These are phyloP conservation scores for Stegophylla sp. DNA, from an alignment of 2,888 invertebrate species.

Conservation along the genomic window DNA sequence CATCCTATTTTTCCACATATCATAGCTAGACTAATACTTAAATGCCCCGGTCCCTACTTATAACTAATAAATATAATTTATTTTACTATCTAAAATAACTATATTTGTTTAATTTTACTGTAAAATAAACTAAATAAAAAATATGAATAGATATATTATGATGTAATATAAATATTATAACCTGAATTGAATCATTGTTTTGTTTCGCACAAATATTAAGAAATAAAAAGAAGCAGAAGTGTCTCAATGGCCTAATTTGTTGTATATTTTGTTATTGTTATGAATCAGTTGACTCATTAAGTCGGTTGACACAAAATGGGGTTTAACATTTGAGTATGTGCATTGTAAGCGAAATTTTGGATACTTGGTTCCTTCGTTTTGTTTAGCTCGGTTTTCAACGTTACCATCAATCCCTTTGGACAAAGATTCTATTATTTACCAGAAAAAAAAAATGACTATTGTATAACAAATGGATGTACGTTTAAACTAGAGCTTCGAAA, in stretches of 20 bases:
- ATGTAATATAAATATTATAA: too few relatives aligned
- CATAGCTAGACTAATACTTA: too few relatives aligned
- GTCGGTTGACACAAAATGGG: background rate
- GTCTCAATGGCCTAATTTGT: constrained; percentile 4
- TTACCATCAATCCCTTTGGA: background rate
- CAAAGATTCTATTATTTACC: too few relatives aligned
- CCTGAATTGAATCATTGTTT: background rate
- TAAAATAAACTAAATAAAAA: too few relatives aligned
- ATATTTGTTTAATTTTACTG: too few relatives aligned
- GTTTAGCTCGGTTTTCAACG: background rate
- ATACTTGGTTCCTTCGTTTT: background rate
- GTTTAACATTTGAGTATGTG: background rate
- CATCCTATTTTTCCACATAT: too few relatives aligned
- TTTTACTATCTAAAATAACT: too few relatives aligned
- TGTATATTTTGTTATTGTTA: constrained; percentile 27
- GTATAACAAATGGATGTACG: too few relatives aligned
- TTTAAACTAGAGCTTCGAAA: background rate
- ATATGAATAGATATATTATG: too few relatives aligned
- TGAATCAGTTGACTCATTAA: background rate
- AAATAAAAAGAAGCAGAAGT: background rate
- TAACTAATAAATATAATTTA: too few relatives aligned
- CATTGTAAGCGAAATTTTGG: background rate
- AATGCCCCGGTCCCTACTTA: too few relatives aligned
- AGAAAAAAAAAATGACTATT: too few relatives aligned
- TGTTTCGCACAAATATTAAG: background rate